These are phyloP conservation scores for Artibeus lituratus DNA, from an alignment of 2,797 vertebrate species.

Conservation along the genomic window DNA sequence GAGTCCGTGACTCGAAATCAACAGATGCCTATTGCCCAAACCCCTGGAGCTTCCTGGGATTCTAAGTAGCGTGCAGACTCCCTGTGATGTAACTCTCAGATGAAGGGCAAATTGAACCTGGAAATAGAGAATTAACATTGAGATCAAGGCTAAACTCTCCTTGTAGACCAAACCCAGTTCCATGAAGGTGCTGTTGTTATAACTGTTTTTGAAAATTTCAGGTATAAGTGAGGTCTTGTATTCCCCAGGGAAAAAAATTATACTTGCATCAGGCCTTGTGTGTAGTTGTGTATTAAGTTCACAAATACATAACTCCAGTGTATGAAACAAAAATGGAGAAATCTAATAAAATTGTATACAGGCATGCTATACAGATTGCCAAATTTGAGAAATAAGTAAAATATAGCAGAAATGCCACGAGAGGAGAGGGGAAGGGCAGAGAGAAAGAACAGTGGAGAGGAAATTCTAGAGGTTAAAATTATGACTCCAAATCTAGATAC, in stretches of 20 bases:
- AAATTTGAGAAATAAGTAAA: slow-evolving; percentile 1
- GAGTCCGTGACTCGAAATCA: slow-evolving; percentile 11
- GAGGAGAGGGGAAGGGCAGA: neutral
- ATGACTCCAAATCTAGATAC: neutral
- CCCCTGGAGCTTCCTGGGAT: neutral
- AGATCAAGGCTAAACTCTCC: neutral
- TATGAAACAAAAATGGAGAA: slow-evolving; percentile 11
- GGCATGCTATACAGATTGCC: neutral
- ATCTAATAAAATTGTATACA: neutral
- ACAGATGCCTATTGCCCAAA: neutral
- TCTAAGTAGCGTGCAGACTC: neutral
- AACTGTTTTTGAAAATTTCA: slow-evolving; percentile 9
- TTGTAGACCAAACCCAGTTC: neutral
- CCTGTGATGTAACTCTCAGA: neutral
- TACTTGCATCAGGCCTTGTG: neutral
- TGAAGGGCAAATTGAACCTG: neutral
- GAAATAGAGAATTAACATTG: neutral
- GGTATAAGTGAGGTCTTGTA: neutral
- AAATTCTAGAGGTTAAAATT: neutral
- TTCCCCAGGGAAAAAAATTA: neutral
- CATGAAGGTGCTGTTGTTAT: neutral
- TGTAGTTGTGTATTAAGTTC: neutral
- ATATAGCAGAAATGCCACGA: neutral
- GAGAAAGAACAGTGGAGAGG: neutral
- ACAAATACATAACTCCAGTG: neutral